phyloP scores from a whole-genome alignment of 2,113 vertebrate genomes.

The Coptodon bakossiorum region DNA sequence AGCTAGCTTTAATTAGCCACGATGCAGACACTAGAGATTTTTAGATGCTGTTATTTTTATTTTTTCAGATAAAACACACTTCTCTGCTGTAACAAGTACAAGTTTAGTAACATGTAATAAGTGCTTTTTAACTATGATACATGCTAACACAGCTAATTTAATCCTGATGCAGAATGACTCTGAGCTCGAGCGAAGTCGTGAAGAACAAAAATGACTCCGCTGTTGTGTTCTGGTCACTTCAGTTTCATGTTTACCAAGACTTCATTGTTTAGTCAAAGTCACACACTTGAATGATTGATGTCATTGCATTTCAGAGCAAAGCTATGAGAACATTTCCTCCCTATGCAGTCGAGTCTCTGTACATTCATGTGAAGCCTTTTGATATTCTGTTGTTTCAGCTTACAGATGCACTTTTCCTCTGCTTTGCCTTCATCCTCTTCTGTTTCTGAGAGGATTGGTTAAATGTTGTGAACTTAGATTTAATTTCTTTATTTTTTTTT shows the following conservation, averaged over 20 bases:
- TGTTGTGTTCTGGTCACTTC: neutral
- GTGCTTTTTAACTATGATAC: neutral
- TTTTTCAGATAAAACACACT: neutral
- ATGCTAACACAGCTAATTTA: neutral
- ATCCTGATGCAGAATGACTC: neutral
- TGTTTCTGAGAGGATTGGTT: neutral
- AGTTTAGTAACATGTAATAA: neutral
- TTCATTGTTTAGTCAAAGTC: neutral
- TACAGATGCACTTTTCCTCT: neutral
- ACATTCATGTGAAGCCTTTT: neutral
- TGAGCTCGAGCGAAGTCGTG: neutral
- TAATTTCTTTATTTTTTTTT: neutral
- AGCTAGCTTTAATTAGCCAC: neutral
- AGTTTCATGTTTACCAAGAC: neutral
- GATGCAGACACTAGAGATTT: neutral
- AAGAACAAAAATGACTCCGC: neutral
- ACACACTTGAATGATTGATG: conserved; percentile 17
- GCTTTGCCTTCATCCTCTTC: neutral
- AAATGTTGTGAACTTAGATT: neutral
- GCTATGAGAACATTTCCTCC: neutral
- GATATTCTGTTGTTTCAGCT: neutral
- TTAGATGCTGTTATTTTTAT: neutral
- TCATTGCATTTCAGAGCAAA: conserved; percentile 2
- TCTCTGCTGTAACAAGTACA: neutral
- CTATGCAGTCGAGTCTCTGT: neutral